Conservation (phyloP, 2,888 invertebrate species). For the Strigamia maritima region DNA sequence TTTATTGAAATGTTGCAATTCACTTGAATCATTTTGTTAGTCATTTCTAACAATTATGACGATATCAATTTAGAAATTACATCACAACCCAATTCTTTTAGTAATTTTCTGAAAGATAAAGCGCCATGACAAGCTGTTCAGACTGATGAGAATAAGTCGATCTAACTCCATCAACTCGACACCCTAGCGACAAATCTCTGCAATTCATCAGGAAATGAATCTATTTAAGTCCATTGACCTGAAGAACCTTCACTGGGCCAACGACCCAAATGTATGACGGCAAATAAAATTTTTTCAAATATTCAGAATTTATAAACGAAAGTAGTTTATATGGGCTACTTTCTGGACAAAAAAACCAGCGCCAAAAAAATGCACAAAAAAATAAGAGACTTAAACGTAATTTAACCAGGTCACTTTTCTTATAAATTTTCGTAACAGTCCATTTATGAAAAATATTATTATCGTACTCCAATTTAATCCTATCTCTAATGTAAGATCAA, state of each 20-base stretch:
- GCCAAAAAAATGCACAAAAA: background rate
- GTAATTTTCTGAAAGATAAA: no score
- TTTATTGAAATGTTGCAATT: no score
- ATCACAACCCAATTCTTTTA: no score
- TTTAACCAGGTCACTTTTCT: conserved; percentile 1
- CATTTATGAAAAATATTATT: background rate
- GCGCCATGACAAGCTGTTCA: background rate
- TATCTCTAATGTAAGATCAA: background rate
- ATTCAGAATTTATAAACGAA: background rate
- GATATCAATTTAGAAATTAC: no score
- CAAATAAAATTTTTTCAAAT: background rate
- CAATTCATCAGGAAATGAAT: background rate
- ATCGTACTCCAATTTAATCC: conserved; percentile 6
- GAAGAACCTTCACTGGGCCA: conserved; percentile 18
- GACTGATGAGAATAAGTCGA: no score
- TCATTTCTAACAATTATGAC: no score
- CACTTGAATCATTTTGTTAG: no score
- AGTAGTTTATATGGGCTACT: background rate
- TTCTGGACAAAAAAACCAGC: background rate
- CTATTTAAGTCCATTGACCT: conserved; percentile 1
- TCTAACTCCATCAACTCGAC: background rate
- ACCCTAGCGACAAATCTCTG: background rate
- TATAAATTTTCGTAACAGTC: background rate
- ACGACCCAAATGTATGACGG: conserved; percentile 18
- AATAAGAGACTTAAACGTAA: background rate